These are phyloP conservation scores for Psilopogon haemacephalus DNA, from an alignment of 2,113 vertebrate species.

Conservation along the genomic window DNA sequence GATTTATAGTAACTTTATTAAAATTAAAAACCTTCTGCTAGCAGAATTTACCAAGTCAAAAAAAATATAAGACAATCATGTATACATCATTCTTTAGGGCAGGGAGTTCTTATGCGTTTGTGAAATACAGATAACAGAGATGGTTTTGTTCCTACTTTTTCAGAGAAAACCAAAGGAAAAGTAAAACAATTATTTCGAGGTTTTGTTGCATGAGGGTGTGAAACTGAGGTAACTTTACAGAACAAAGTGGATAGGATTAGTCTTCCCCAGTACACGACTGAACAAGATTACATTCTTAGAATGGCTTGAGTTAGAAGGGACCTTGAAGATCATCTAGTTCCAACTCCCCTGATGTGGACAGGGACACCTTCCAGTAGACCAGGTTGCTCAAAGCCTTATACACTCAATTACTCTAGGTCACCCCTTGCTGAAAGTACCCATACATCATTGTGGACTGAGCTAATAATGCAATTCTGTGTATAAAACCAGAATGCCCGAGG, in stretches of 20 bases:
- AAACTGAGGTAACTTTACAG: not conserved
- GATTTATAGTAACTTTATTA: conserved; percentile 1
- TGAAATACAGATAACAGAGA: not conserved
- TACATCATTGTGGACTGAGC: not conserved
- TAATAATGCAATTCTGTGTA: not conserved
- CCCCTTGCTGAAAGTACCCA: not conserved
- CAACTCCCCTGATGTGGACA: no score
- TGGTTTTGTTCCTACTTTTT: not conserved
- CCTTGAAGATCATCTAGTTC: no score
- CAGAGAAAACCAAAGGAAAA: not conserved
- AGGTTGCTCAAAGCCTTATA: not conserved
- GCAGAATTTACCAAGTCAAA: not conserved
- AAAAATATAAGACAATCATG: not conserved
- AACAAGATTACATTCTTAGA: not conserved
- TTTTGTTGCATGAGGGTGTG: not conserved
- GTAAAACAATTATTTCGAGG: not conserved
- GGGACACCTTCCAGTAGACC: no score
- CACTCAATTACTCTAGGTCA: not conserved
- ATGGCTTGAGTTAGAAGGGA: no score
- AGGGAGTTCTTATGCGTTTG: not conserved
- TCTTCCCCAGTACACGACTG: not conserved
- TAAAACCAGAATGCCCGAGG: not conserved
- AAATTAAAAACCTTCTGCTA: not conserved
- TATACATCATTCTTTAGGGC: not conserved
- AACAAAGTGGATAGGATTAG: not conserved